Base-by-base conservation (phyloP, 1,140 invertebrate genomes). In the Aricia agestis region DNA sequence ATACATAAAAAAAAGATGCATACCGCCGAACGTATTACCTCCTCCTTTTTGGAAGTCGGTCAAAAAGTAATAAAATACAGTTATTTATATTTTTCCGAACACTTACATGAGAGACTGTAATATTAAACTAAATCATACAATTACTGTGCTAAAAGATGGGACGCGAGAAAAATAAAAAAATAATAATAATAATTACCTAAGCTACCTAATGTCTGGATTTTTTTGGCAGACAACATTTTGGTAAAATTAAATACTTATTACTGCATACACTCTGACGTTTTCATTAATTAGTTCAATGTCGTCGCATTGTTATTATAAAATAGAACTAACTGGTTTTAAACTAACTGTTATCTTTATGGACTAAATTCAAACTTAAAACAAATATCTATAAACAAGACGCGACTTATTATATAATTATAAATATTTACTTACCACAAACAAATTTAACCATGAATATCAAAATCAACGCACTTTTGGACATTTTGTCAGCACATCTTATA, bases 401-500 rank as follows among this genome's bases (percentile, higher is more conserved):
- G n/a, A n/a, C n/a, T n/a, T n/a, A n/a, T n/a, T n/a, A n/a, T 11
- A 52, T 52, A 52, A 52, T 52, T 13, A 3, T 52, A 1, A 15
- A 9, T 52, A 52, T 52, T 59, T 1, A 63, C 59, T 63, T 63
- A 63, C 59, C 59, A 25, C 10, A 19, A 19, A 18, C 18, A 10
- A 19, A 6, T 63, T 19, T 19, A 10, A 63, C 1, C 9, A 63
- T 19, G 11, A 63, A 25, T 6, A 63, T 1, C 19, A 19, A 18
- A 19, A 19, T 19, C 18, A 63, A 11, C 19, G 10, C 59, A 19
- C 19, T 63, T 18, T 11, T 18, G 18, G 18, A 63, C 59, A 63
- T 63, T 63, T 19, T 63, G 59, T 59, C 18, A 63, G 9, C 18
- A 63, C 19, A 63, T 63, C 7, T 63, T 63, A 52, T 18, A 18